A percentile compares a stretch with the other conserved stretches of the same genome.
Conservation (phyloP, 2,888 invertebrate species). For the Mythimna loreyi region DNA sequence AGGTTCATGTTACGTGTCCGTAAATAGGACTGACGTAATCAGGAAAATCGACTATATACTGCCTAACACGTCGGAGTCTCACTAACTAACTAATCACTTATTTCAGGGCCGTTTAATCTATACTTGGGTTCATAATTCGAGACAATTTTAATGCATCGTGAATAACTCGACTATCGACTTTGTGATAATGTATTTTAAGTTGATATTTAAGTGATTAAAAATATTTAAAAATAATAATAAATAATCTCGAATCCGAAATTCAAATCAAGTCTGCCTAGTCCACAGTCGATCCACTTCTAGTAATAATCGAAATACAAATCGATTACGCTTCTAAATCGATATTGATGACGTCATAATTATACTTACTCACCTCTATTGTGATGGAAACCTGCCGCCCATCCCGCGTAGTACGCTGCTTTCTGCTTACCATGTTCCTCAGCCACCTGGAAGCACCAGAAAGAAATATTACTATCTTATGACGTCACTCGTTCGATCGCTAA, state of each 20-base stretch:
- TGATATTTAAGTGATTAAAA: no score
- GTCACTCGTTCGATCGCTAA: background rate
- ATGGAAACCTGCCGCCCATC: constrained; percentile 93
- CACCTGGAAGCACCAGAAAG: constrained; percentile 81
- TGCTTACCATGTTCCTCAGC: constrained; percentile 97
- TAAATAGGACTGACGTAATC: background rate
- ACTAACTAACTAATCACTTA: background rate
- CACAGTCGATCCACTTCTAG: background rate
- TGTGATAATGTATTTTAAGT: no score
- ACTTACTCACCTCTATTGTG: constrained; percentile 88
- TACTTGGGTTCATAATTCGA: no score
- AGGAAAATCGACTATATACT: no score
- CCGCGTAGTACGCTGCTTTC: constrained; percentile 94
- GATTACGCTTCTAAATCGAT: background rate
- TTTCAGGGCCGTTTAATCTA: background rate
- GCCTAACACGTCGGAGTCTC: background rate
- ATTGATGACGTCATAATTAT: constrained; percentile 17
- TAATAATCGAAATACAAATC: constrained; percentile 2
- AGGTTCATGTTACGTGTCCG: background rate
- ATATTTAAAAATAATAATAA: no score
- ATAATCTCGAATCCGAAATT: no score
- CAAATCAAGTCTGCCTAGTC: background rate
- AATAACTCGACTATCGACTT: no score
- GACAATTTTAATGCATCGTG: no score
- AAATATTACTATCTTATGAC: constrained; percentile 7